phyloP scores from a whole-genome alignment of 2,113 vertebrate species.

The Clarias batrachus region DNA sequence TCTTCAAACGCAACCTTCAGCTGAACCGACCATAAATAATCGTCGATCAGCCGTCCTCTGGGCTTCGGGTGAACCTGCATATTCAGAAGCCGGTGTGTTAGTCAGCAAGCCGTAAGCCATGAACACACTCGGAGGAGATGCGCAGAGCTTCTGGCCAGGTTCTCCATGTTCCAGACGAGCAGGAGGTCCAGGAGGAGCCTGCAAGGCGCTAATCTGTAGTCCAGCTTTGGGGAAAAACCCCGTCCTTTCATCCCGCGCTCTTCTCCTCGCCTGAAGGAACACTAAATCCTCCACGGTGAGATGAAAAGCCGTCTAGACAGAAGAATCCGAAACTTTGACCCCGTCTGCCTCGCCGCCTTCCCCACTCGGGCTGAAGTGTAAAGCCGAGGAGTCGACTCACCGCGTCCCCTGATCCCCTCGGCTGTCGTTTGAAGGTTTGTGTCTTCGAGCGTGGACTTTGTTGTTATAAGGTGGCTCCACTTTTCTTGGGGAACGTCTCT shows the following conservation, averaged over 20 bases:
- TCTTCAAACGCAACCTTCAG: constrained; percentile 23
- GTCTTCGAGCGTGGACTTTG: constrained; percentile 12
- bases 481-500: neutral
- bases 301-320: constrained; percentile 54
- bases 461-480: constrained; percentile 26
- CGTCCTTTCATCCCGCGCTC: constrained; percentile 21
- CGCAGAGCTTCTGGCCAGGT: constrained; percentile 25
- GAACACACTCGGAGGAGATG: constrained; percentile 15
- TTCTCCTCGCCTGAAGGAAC: constrained; percentile 34
- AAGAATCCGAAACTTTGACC: constrained; percentile 37
- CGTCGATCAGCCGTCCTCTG: neutral
- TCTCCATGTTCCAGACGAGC: constrained; percentile 15
- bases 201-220: constrained; percentile 26
- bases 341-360: neutral
- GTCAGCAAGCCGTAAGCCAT: constrained; percentile 6
- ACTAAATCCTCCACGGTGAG: constrained; percentile 42
- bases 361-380: neutral
- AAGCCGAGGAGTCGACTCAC: neutral
- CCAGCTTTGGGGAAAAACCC: constrained; percentile 35
- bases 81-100: constrained; percentile 23
- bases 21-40: neutral
- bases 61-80: constrained; percentile 29
- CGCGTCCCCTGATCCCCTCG: neutral
- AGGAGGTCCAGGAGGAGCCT: constrained; percentile 33
- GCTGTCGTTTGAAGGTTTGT: neutral